phyloP scores from a whole-genome alignment of 1,140 invertebrate genomes.

The Drosophila sechellia region DNA sequence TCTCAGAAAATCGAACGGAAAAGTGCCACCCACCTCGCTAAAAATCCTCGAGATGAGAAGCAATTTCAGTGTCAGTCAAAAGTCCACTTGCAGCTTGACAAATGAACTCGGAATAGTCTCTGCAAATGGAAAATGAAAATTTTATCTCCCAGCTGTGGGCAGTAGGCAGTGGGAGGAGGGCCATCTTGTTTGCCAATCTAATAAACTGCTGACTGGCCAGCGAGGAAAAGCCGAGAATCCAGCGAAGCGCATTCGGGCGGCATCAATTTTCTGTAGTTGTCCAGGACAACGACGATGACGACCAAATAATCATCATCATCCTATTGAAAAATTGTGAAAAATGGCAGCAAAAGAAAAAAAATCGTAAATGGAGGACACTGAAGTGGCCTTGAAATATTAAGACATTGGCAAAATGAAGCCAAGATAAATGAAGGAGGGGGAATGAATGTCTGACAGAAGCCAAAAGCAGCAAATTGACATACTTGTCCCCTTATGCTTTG shows the following conservation, averaged over 20 bases:
- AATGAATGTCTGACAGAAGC: constrained; percentile 22
- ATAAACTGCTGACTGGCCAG: constrained; percentile 70
- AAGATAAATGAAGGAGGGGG: neutral
- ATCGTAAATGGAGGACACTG: constrained; percentile 7
- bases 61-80: constrained; percentile 45
- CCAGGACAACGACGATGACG: constrained; percentile 59
- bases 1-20: constrained; percentile 3
- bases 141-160: neutral
- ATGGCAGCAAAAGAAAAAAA: constrained; percentile 19
- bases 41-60: constrained; percentile 30
- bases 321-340: constrained; percentile 59
- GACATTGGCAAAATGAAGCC: constrained; percentile 52
- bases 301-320: constrained; percentile 61
- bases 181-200: constrained; percentile 65
- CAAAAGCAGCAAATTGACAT: constrained; percentile 44
- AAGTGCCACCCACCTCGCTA: constrained; percentile 6
- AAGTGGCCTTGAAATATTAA: constrained; percentile 63
- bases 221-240: constrained; percentile 13
- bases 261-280: constrained; percentile 79
- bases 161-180: neutral
- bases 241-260: constrained; percentile 40
- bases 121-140: constrained; percentile 8
- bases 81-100: constrained; percentile 54
- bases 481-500: constrained; percentile 9
- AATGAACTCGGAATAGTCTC: constrained; percentile 51